These are phyloP conservation scores for Formicarius rufipectus DNA, from an alignment of 2,113 vertebrate species.

Conservation along the genomic window DNA sequence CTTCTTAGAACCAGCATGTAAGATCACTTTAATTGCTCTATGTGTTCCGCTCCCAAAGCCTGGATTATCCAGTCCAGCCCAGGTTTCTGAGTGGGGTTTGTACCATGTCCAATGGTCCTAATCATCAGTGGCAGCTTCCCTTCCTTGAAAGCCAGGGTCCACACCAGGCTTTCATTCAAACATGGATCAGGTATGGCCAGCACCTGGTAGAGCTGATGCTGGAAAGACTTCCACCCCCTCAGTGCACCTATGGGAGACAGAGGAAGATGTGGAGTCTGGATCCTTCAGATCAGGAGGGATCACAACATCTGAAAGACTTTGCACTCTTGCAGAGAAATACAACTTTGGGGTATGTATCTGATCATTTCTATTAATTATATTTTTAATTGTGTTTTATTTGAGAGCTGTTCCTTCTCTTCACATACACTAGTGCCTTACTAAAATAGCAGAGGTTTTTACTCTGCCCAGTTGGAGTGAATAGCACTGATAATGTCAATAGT, in stretches of 20 bases:
- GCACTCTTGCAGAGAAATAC: not conserved
- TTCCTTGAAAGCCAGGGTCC: accelerated
- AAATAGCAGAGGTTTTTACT: not conserved
- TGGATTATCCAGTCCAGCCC: not conserved
- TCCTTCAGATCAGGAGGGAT: not conserved
- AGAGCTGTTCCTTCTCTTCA: not conserved
- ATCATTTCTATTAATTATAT: not conserved
- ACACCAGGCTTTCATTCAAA: not conserved
- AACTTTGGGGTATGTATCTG: not conserved
- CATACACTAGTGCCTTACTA: not conserved
- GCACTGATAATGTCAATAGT: not conserved
- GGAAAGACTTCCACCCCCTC: not conserved
- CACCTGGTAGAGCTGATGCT: not conserved
- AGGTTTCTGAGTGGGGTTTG: not conserved
- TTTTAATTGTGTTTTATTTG: not conserved
- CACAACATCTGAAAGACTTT: not conserved
- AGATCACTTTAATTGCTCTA: not conserved
- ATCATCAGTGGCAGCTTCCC: no score
- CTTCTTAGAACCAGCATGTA: not conserved
- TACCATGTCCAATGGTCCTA: no score
- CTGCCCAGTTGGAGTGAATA: not conserved
- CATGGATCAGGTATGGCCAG: no score
- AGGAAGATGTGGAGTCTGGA: not conserved
- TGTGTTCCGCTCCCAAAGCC: not conserved
- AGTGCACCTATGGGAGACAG: not conserved